A percentile compares a stretch with the other conserved stretches of the same genome.
phyloP scores from a whole-genome alignment of 1,140 invertebrate genomes.

The Pomacea maculata region DNA sequence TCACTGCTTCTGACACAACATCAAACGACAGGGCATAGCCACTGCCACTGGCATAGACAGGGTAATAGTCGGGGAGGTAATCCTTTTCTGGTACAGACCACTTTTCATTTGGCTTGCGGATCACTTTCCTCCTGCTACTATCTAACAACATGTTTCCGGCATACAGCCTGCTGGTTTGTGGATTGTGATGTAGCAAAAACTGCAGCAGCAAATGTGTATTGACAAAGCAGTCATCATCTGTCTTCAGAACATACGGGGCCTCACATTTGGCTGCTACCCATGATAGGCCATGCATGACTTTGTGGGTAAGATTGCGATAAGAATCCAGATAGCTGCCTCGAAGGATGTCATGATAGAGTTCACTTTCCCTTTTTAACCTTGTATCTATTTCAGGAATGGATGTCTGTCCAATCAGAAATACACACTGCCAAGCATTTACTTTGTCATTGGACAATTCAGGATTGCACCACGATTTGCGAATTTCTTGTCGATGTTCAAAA shows the following conservation, averaged over 20 bases:
- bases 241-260: constrained; percentile 48
- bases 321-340: constrained; percentile 52
- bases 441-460: constrained; percentile 22
- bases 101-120: constrained; percentile 36
- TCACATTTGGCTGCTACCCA: constrained; percentile 41
- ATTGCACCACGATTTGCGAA: constrained; percentile 53
- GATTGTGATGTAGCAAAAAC: constrained; percentile 43
- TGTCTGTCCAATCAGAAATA: constrained; percentile 50
- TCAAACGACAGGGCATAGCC: constrained; percentile 52
- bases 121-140: constrained; percentile 34
- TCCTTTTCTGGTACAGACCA: constrained; percentile 45
- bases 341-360: constrained; percentile 43
- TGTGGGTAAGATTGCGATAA: constrained; percentile 52
- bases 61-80: constrained; percentile 42
- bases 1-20: constrained; percentile 41
- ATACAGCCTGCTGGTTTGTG: constrained; percentile 37
- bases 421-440: constrained; percentile 43
- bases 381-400: constrained; percentile 10
- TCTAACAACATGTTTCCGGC: constrained; percentile 44
- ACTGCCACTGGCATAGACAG: constrained; percentile 51
- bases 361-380: constrained; percentile 32
- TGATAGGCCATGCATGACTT: constrained; percentile 50
- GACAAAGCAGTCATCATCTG: constrained; percentile 59
- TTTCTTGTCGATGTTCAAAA: constrained; percentile 36
- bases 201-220: constrained; percentile 45